Percentiles rank a stretch among this genome's conserved stretches.
Evolutionary conservation across 2,888 invertebrate genomes (phyloP).

Genomic region (Epirrita christyi): DNA sequence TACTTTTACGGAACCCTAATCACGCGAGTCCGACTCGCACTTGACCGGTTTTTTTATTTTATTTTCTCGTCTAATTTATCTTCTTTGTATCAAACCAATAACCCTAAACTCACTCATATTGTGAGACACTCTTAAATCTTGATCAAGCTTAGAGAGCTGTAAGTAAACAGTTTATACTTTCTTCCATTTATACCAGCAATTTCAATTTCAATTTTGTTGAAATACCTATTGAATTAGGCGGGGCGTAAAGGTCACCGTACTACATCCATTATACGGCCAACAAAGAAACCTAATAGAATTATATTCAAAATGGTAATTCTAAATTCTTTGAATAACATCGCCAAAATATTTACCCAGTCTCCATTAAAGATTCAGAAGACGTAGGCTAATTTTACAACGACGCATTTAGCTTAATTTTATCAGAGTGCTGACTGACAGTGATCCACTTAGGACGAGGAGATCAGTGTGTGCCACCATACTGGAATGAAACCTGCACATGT

Average conservation of each 20-base stretch:
- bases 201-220: constrained; percentile 16
- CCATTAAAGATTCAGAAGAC: constrained; percentile 35
- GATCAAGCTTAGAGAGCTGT: constrained; percentile 3
- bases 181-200: constrained; percentile 11
- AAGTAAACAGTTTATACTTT: constrained; percentile 7
- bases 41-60: not conserved
- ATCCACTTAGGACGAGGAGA: constrained; percentile 33
- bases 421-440: constrained; percentile 26
- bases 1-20: too few relatives aligned
- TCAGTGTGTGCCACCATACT: constrained; percentile 31
- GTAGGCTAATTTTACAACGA: constrained; percentile 34
- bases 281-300: constrained; percentile 25
- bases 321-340: constrained; percentile 29
- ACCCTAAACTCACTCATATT: too few relatives aligned
- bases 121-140: too few relatives aligned
- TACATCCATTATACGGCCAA: constrained; percentile 23
- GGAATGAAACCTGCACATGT: constrained; percentile 39
- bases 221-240: constrained; percentile 18
- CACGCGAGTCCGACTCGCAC: too few relatives aligned
- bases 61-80: not conserved
- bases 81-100: not conserved
- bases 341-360: constrained; percentile 35
- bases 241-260: constrained; percentile 22
- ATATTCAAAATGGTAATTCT: constrained; percentile 17
- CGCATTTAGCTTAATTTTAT: constrained; percentile 33